Conservation (phyloP, 35 echinoderm and acorn worm genomes). For the Diadema setosum region DNA sequence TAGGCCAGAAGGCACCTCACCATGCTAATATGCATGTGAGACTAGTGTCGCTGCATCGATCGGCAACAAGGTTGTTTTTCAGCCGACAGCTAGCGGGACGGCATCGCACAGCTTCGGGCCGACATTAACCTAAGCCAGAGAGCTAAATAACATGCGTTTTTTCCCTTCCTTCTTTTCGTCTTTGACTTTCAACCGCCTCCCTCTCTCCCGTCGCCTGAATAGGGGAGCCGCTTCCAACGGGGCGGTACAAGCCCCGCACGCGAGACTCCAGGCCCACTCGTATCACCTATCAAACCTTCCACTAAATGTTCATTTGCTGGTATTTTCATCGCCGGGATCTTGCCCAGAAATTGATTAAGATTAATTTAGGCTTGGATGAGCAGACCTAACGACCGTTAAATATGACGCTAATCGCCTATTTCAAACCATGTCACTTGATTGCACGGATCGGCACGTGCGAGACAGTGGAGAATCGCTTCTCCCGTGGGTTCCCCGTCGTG, state of each 20-base stretch:
- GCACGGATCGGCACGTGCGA: neutral
- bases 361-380: neutral
- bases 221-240: neutral
- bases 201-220: neutral
- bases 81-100: neutral
- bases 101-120: neutral
- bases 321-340: conserved; percentile 11
- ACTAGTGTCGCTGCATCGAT: neutral
- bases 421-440: neutral
- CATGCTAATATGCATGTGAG: neutral
- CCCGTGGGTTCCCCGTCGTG: neutral
- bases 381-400: conserved; percentile 3
- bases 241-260: neutral
- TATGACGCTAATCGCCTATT: conserved; percentile 13
- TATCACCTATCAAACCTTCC: neutral
- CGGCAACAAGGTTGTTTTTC: neutral
- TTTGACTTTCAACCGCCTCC: neutral
- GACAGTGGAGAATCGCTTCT: neutral
- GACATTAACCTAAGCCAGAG: neutral
- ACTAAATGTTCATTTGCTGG: conserved; percentile 6
- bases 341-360: neutral
- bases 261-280: neutral
- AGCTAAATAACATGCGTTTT: neutral
- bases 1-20: neutral
- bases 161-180: neutral